Evolutionary conservation across 2,113 vertebrate species (phyloP), one percentile per base, ranked within the genome.

Genomic region (Arizona elegans): DNA sequence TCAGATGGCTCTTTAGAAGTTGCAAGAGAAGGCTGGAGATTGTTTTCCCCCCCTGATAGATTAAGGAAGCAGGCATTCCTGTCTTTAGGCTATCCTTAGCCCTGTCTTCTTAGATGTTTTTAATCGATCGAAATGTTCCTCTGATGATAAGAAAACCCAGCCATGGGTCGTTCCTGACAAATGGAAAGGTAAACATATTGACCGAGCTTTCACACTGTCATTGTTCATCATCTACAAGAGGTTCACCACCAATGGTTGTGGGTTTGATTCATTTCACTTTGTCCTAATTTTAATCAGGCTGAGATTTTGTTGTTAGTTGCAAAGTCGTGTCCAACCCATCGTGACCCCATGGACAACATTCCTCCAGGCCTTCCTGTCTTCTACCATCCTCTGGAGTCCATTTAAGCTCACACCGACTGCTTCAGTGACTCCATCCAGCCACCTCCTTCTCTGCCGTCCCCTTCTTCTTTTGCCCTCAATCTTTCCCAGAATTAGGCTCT

Each of bases 1-100:
- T 55, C 29, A 88, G 91, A 89, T 91, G 56, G 1, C 87, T 91
- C n/a, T 23, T 59, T 38, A 87, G 92, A 94, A 93, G 21, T 88
- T 89, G 91, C 52, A 13, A 54, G 8, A 90, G 24, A 50, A 8
- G 85, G 70, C 10, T 86, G 56, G 56, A 1, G 5, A 3, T 17
- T 81, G n/a, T 8, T 8, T 2, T 1, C 21, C 10, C 21, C 8
- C 85, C 43, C 85, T 1, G 24, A 52, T 52, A 29, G 47, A 50
- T 87, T 87, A 87, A 87, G 47, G 24, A 93, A 93, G 9, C 52
- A 85, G 50, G 50, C 86, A 12, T 29, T 33, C 50, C 52, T 58
- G 87, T 81, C 59, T 92, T 86, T 1, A 50, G 4, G 43, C 47
- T 2, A 19, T 1, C 3, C 43, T 59, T 88, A 85, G 12, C 56